Evolutionary conservation across 2,797 vertebrate genomes (phyloP).

Genomic region (Pseudopleuronectes americanus): DNA sequence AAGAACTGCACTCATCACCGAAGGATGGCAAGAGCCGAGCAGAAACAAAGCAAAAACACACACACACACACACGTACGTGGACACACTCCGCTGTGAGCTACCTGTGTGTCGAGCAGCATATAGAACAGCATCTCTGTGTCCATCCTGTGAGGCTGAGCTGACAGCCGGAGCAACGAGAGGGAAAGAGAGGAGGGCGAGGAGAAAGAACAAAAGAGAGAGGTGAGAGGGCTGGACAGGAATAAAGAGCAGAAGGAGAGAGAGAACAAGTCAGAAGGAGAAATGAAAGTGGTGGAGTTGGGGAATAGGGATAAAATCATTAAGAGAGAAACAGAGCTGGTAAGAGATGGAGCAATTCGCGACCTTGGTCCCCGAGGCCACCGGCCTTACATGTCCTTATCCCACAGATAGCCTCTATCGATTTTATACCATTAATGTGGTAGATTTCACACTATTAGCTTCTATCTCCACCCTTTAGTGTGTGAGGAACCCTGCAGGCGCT

Average conservation of each 20-base stretch:
- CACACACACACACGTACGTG: slow-evolving; percentile 16
- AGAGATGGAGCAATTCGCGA: slow-evolving; percentile 50
- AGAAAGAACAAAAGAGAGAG: slow-evolving; percentile 42
- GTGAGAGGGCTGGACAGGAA: slow-evolving; percentile 35
- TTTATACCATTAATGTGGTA: slow-evolving; percentile 66
- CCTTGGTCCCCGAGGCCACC: slow-evolving; percentile 51
- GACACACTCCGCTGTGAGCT: slow-evolving; percentile 50
- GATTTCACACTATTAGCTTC: slow-evolving; percentile 66
- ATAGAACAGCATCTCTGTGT: slow-evolving; percentile 65
- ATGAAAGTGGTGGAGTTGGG: slow-evolving; percentile 27
- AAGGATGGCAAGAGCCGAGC: slow-evolving; percentile 65
- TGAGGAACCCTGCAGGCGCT: slow-evolving; percentile 55
- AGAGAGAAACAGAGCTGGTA: slow-evolving; percentile 29
- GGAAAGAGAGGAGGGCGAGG: slow-evolving; percentile 23
- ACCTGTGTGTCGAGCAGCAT: slow-evolving; percentile 75
- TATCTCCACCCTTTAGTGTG: slow-evolving; percentile 37
- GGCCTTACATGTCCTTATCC: slow-evolving; percentile 63
- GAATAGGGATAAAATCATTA: slow-evolving; percentile 43
- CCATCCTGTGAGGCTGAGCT: slow-evolving; percentile 69
- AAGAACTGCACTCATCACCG: slow-evolving; percentile 69
- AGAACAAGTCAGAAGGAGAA: slow-evolving; percentile 32
- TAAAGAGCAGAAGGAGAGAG: slow-evolving; percentile 15
- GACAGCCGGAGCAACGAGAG: slow-evolving; percentile 60
- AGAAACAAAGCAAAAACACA: slow-evolving; percentile 20
- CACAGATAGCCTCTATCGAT: slow-evolving; percentile 73